phyloP scores from a whole-genome alignment of 2,888 invertebrate genomes.

The Sericinus montela region DNA sequence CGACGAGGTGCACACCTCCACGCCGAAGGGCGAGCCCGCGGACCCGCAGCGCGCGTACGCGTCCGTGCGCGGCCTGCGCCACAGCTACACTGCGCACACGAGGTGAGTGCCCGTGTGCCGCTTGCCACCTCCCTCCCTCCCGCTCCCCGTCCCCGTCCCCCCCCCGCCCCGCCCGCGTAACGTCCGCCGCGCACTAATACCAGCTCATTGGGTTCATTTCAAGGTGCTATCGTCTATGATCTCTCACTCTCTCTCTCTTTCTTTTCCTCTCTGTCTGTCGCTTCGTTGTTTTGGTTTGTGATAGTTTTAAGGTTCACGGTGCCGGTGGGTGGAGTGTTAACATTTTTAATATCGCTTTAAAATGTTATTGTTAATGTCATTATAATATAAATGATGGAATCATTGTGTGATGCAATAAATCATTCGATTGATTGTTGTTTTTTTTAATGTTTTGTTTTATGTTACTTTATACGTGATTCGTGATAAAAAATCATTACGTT shows the following conservation, averaged over 20 bases:
- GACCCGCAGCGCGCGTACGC: constrained; percentile 12
- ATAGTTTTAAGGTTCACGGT: not conserved
- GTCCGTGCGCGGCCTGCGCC: constrained; percentile 36
- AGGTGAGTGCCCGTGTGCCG: constrained; percentile 40
- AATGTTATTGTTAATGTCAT: too few species aligned
- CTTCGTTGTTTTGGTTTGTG: constrained; percentile 9
- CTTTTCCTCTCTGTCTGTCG: constrained; percentile 11
- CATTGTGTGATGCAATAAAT: too few species aligned
- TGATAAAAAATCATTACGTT: too few species aligned
- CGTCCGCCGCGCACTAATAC: constrained; percentile 28
- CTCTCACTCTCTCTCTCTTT: constrained; percentile 16
- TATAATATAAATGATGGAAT: too few species aligned
- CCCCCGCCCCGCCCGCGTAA: constrained; percentile 24
- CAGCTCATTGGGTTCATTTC: constrained; percentile 20
- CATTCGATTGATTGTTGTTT: too few species aligned
- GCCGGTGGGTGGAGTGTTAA: not conserved
- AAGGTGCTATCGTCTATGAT: constrained; percentile 15
- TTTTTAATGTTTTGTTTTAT: too few species aligned
- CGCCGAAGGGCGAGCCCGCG: constrained; percentile 40
- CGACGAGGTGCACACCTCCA: constrained; percentile 45
- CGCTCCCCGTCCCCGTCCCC: constrained; percentile 3
- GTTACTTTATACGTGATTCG: too few species aligned
- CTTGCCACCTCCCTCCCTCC: constrained; percentile 15
- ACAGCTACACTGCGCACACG: constrained; percentile 58
- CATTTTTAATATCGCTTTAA: too few species aligned